phyloP scores from a whole-genome alignment of 2,888 invertebrate genomes.

The Bellardia bayeri region DNA sequence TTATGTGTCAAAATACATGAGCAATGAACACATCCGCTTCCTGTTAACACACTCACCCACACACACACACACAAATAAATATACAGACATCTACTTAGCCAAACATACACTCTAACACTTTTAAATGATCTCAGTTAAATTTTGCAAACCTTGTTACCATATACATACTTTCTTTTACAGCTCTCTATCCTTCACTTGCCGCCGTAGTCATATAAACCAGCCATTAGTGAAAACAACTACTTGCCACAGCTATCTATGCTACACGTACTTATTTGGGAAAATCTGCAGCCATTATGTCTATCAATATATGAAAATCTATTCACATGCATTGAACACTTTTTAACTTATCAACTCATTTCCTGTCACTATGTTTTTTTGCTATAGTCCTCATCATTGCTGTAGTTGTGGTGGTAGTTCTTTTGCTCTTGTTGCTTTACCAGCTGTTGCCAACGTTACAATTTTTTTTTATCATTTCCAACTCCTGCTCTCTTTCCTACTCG shows the following conservation, averaged over 20 bases:
- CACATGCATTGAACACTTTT: constrained; percentile 65
- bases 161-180: not conserved
- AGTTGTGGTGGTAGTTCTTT: not conserved
- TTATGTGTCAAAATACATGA: constrained; percentile 3
- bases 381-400: not conserved
- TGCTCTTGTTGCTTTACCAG: constrained; percentile 9
- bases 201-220: constrained; percentile 29
- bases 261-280: not conserved
- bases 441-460: constrained; percentile 13
- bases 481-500: constrained; percentile 1
- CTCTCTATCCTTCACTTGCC: not conserved
- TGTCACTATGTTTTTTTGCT: constrained; percentile 33
- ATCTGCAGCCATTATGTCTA: constrained; percentile 47
- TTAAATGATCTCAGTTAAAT: constrained; percentile 18
- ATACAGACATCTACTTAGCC: constrained; percentile 17
- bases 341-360: constrained; percentile 72
- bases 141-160: constrained; percentile 25
- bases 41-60: not conserved
- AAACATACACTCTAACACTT: not conserved
- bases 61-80: not conserved
- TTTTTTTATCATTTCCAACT: not conserved
- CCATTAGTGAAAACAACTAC: constrained; percentile 47
- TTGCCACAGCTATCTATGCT: constrained; percentile 21
- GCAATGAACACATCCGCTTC: constrained; percentile 54
- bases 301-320: constrained; percentile 64